These are phyloP conservation scores for Julus scandinavius DNA, from an alignment of 2,888 invertebrate genomes.

Conservation along the genomic window DNA sequence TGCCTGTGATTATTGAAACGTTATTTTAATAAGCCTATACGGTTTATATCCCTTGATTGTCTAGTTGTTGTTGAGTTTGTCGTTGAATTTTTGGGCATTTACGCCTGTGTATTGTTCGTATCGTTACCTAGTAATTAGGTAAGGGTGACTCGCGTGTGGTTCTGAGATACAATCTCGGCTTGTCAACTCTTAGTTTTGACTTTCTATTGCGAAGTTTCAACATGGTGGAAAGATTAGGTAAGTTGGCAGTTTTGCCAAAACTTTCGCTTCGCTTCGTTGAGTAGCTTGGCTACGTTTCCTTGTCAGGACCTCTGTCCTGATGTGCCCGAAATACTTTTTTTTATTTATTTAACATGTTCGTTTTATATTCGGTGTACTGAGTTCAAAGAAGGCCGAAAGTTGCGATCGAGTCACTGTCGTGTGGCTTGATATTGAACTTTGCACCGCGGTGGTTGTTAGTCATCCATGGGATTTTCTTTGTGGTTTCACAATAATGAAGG, in stretches of 20 bases:
- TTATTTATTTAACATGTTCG: background rate
- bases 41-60: background rate
- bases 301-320: background rate
- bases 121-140: conserved; percentile 3
- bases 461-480: background rate
- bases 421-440: background rate
- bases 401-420: background rate
- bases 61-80: background rate
- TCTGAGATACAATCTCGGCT: background rate
- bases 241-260: background rate
- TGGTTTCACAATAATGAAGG: background rate
- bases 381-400: background rate
- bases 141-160: background rate
- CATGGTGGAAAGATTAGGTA: conserved; percentile 55
- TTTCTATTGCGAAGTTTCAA: background rate
- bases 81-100: background rate
- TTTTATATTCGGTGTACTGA: background rate
- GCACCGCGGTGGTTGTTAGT: background rate
- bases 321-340: background rate
- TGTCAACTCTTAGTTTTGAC: background rate
- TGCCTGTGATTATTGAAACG: background rate
- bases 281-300: background rate
- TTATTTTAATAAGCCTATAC: background rate
- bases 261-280: background rate
- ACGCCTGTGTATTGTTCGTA: background rate